These are phyloP conservation scores for Oryzias dopingdopingensis DNA, from an alignment of 2,797 vertebrate genomes.

Conservation along the genomic window DNA sequence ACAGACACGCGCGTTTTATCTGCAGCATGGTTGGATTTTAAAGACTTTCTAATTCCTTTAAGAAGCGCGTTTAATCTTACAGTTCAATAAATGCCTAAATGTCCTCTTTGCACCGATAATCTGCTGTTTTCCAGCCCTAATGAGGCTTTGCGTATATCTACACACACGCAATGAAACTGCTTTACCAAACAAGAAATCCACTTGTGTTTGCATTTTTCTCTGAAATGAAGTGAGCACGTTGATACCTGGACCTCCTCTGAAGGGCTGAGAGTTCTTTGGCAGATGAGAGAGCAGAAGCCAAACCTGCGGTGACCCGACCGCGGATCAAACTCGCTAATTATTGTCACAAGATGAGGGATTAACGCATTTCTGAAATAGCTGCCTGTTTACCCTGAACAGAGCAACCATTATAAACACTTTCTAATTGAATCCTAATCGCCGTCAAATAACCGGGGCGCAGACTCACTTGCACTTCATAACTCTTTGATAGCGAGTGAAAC, in stretches of 20 bases:
- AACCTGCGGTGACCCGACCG: slow-evolving; percentile 78
- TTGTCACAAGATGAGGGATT: slow-evolving; percentile 99
- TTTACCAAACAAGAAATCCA: not conserved
- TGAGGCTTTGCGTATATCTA: not conserved
- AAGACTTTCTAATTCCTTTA: slow-evolving; percentile 69
- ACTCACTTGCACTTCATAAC: slow-evolving; percentile 87
- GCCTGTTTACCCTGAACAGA: slow-evolving; percentile 91
- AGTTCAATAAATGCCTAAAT: not conserved
- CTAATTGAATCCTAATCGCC: slow-evolving; percentile 99
- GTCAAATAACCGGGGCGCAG: slow-evolving; percentile 89
- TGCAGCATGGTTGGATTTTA: slow-evolving; percentile 60
- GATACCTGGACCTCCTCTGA: slow-evolving; percentile 34
- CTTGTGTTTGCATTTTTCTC: not conserved
- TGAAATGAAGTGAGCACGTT: too few species aligned
- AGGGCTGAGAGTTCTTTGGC: slow-evolving; percentile 62
- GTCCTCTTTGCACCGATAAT: not conserved
- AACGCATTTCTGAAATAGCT: slow-evolving; percentile 99
- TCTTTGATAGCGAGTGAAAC: slow-evolving; percentile 85
- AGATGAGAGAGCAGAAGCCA: slow-evolving; percentile 83
- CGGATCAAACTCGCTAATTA: slow-evolving; percentile 90
- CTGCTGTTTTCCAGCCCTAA: slow-evolving; percentile 3
- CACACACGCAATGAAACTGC: not conserved
- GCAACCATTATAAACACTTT: slow-evolving; percentile 92
- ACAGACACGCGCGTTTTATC: slow-evolving; percentile 73
- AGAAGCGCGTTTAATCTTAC: slow-evolving; percentile 14